Evolutionary conservation across 1,140 invertebrate genomes (phyloP).

Genomic region (Lysiphlebus fabarum): DNA sequence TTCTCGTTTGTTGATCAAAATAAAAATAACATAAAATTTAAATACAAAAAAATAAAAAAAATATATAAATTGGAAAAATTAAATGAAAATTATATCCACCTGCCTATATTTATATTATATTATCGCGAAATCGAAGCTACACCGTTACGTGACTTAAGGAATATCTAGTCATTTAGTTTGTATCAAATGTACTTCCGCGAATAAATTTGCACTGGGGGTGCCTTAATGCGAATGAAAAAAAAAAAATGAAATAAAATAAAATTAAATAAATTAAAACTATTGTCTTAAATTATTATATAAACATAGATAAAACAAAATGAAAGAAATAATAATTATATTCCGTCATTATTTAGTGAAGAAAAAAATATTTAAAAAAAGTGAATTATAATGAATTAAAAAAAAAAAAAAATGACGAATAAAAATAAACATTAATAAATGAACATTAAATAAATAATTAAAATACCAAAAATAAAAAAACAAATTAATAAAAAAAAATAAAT

Average conservation of each 20-base stretch:
- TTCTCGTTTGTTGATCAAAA: slow-evolving; percentile 11
- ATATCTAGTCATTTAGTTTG: slow-evolving; percentile 44
- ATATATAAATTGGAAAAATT: slow-evolving; percentile 1
- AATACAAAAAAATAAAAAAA: slow-evolving; percentile 1
- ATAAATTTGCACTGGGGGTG: slow-evolving; percentile 43
- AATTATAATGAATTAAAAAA: slow-evolving; percentile 10
- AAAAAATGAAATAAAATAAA: slow-evolving; percentile 25
- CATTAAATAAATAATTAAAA: slow-evolving; percentile 18
- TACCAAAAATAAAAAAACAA: slow-evolving; percentile 7
- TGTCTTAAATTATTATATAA: too few relatives aligned
- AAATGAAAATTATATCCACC: slow-evolving; percentile 15
- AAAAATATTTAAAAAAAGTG: too few relatives aligned
- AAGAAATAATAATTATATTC: too few relatives aligned
- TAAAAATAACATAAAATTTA: slow-evolving; percentile 2
- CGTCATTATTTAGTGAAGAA: too few relatives aligned
- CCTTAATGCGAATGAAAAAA: slow-evolving; percentile 37
- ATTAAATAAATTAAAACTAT: too few relatives aligned
- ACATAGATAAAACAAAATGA: too few relatives aligned
- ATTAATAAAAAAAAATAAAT: slow-evolving; percentile 3
- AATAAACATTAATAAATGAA: slow-evolving; percentile 13
- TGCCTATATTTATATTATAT: slow-evolving; percentile 17
- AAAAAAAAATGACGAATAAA: neutral
- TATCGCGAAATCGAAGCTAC: slow-evolving; percentile 27
- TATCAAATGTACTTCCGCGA: slow-evolving; percentile 42
- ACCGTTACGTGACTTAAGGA: slow-evolving; percentile 37